Conservation (phyloP, 2,888 invertebrate genomes). For the Odontomyia ornata region DNA sequence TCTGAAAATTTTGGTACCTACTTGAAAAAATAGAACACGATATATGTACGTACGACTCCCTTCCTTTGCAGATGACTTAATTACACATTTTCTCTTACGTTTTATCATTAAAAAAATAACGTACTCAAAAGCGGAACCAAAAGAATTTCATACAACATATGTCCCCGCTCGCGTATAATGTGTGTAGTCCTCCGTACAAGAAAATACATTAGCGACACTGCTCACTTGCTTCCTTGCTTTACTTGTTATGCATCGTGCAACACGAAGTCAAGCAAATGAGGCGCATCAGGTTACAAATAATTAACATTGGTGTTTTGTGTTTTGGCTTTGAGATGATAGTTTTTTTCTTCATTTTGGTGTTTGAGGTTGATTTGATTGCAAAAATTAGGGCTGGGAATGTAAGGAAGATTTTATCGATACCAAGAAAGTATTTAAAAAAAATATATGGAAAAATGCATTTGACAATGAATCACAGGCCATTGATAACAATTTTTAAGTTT, state of each 20-base stretch:
- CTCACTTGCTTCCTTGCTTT: no score
- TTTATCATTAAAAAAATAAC: background rate
- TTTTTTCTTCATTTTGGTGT: no score
- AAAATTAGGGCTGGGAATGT: background rate
- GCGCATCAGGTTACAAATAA: constrained; percentile 9
- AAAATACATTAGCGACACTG: no score
- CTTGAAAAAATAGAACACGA: no score
- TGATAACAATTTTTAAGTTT: no score
- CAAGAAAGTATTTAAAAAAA: no score
- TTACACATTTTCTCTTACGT: background rate
- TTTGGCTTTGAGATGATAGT: background rate
- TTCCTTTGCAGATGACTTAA: background rate
- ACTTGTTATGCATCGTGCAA: background rate
- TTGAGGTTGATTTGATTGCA: no score
- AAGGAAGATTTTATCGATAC: background rate
- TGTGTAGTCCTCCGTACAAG: background rate
- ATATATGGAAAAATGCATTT: no score
- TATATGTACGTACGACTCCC: no score
- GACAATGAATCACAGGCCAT: no score
- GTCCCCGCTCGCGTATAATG: background rate
- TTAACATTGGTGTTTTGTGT: constrained; percentile 1
- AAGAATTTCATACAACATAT: background rate
- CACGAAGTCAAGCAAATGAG: constrained; percentile 10
- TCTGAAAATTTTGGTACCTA: no score
- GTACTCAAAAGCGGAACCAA: background rate